Evolutionary conservation across 2,888 invertebrate genomes (phyloP), one percentile per base, ranked within the genome.

Genomic region (Brachyptera putata): DNA sequence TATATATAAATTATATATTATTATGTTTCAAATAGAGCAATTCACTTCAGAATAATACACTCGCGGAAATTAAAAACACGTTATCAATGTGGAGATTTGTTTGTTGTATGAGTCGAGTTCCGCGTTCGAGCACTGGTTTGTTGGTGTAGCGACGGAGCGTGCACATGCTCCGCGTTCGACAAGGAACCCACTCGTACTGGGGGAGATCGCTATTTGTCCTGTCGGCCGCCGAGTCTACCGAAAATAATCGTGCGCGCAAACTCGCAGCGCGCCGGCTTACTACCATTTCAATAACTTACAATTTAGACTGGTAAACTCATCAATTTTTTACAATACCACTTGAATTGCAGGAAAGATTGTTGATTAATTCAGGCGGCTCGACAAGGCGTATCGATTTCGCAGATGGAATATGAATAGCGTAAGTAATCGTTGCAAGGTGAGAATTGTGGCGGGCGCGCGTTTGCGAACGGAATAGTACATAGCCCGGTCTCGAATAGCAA

Each of bases 141-240:
- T n/a, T 11, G 30, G 30, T 11, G 30, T 11, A 30, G 30, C 30
- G 30, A 30, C 30, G n/a, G n/a, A n/a, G n/a, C 16, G 1, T n/a
- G 9, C 13, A 36, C 55, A 36, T 16, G 1, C 1, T 2, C 36
- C 1, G 3, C 16, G 2, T 37, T 1, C 14, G 14, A 1, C 36
- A 26, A 13, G 14, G 11, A 39, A 22, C 57, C 46, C 30, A 57
- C 57, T 57, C 57, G 57, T 36, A 57, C 57, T 57, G 41, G 46
- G 34, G 21, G 46, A 46, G 30, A 24, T 46, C 48, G 30, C 18
- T 24, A 14, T 13, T 16, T 34, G 22, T 24, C 37, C 16, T 36
- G 57, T 26, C 13, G 48, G 57, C 48, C 30, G 16, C 46, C 57
- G 48, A 57, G 36, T 30, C 57, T 48, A 18, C 9, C 55, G 18